Evolutionary conservation across 1,140 invertebrate genomes (phyloP), one percentile per base, ranked within the genome.

Genomic region (Rhopalosiphum padi): DNA sequence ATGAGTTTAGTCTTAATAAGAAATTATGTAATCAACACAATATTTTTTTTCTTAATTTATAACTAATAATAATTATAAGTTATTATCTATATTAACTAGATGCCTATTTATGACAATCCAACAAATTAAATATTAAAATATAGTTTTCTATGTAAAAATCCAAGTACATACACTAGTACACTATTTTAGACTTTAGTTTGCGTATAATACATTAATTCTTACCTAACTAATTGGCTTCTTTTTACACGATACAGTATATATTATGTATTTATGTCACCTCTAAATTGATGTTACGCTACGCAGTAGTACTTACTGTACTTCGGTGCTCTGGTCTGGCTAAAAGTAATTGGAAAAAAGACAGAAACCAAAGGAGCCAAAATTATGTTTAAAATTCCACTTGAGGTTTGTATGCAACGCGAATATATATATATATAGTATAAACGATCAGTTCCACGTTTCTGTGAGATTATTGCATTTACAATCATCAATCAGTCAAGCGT

Each of bases 1-100:
- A n/a, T 68, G 60, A 68, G 60, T 68, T 68, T 30, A 68, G 9
- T n/a, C 30, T 68, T 68, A n/a, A 68, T 68, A 68, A 68, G 60
- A 68, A n/a, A 68, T n/a, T n/a, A 68, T 68, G 60, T 68, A 68
- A 68, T 68, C 60, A 68, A 68, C 60, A 68, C 60, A 68, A 68
- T 68, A 68, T 68, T 68, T n/a, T 11, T 60, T 68, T 68, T 68
- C 30, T 68, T 30, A 68, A 68, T 68, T 68, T 68, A 68, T 68
- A 8, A 68, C 30, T 68, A 68, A 68, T 68, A 68, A 68, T 68
- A 30, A 68, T 68, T 68, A 68, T 68, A 68, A 68, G 60, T 68
- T 68, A 68, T 60, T 60, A 60, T 60, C 55, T 60, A 60, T 60
- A 60, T 68, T 68, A 1, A 51, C 15, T 51, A 51, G 15, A 0